These are phyloP conservation scores for Ochotona princeps DNA, from an alignment of 2,113 vertebrate genomes.

Conservation along the genomic window DNA sequence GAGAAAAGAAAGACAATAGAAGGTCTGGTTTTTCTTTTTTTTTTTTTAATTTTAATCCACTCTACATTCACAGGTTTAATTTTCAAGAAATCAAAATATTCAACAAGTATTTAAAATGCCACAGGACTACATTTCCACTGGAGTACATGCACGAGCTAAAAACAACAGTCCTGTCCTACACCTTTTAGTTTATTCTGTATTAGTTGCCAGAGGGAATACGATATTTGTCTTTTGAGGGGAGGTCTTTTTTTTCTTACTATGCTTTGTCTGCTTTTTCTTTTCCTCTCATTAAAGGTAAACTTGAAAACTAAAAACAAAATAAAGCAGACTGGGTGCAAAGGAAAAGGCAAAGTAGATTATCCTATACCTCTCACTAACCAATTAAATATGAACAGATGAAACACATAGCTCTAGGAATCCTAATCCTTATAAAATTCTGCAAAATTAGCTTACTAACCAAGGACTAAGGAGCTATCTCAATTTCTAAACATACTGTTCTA, in stretches of 20 bases:
- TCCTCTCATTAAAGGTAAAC: constrained; percentile 42
- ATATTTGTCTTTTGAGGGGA: too few species aligned
- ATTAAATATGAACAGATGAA: constrained; percentile 71
- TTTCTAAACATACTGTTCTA: constrained; percentile 57
- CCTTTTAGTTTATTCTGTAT: too few species aligned
- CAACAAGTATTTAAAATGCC: too few species aligned
- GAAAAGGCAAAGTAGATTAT: constrained; percentile 3
- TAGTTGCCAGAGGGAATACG: too few species aligned
- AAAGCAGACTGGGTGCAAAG: constrained; percentile 14
- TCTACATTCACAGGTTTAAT: too few species aligned
- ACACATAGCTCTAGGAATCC: constrained; percentile 56
- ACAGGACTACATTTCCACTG: too few species aligned
- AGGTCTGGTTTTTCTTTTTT: background rate
- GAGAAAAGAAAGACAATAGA: constrained; percentile 51
- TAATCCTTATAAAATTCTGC: constrained; percentile 35
- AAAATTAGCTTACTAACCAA: constrained; percentile 36
- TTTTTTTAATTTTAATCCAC: too few species aligned
- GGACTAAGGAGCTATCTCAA: background rate
- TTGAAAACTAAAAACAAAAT: background rate
- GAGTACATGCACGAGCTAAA: too few species aligned
- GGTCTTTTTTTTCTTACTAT: background rate
- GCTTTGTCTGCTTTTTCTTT: background rate
- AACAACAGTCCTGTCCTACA: too few species aligned
- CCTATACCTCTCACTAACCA: background rate
- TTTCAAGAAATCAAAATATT: too few species aligned